Conservation (phyloP, 2,113 vertebrate species). For the Tiliqua scincoides region DNA sequence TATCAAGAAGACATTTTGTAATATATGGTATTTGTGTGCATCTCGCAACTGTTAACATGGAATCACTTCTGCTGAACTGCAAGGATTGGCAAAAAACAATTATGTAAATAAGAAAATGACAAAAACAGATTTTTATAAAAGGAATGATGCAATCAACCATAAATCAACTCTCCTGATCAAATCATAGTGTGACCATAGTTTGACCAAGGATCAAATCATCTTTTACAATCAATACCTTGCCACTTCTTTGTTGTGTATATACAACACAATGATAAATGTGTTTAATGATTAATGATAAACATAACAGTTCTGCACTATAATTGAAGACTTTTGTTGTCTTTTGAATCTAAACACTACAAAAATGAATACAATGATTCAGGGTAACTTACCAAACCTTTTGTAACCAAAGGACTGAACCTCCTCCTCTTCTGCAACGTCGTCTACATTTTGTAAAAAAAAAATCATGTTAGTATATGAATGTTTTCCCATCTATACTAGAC, state of each 20-base stretch:
- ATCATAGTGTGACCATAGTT: neutral
- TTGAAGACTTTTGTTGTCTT: neutral
- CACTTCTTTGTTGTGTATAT: neutral
- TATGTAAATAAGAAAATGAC: neutral
- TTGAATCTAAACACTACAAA: neutral
- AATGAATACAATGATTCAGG: neutral
- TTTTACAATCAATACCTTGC: neutral
- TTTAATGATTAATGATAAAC: neutral
- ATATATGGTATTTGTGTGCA: rapidly evolving
- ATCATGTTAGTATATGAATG: slow-evolving; percentile 4
- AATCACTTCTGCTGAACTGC: neutral
- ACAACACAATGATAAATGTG: no score
- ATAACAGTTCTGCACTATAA: neutral
- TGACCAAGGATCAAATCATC: no score
- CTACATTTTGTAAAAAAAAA: slow-evolving; percentile 75
- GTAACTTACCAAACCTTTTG: slow-evolving; percentile 96
- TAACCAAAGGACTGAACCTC: slow-evolving; percentile 99
- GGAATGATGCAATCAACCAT: neutral
- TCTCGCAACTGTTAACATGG: neutral
- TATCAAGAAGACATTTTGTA: neutral
- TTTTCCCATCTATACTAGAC: rapidly evolving
- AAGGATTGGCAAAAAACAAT: neutral
- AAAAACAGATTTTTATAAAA: neutral
- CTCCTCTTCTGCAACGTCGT: slow-evolving; percentile 97
- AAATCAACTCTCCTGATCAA: neutral